Evolutionary conservation across 1,140 invertebrate species (phyloP), one percentile per base, ranked within the genome.

Genomic region (Bombus sylvicola): DNA sequence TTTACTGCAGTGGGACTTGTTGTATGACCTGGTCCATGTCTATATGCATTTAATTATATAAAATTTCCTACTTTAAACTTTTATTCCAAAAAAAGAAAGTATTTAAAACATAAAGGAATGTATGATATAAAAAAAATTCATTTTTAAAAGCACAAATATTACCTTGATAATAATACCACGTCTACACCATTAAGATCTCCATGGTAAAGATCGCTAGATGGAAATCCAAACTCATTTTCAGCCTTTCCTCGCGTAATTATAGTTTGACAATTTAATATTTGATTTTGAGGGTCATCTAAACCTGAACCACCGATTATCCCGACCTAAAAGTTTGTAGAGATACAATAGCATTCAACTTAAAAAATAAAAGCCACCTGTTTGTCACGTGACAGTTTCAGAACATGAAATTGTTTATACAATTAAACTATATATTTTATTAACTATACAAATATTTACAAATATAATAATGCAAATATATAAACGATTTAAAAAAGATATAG

Each of bases 251-350:
- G 75, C 73, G 83, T 88, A 41, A 92, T 89, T 90, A 97, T 96
- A 28, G 94, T 93, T 28, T 96, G 95, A 88, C 97, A 96, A 93
- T 97, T 96, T 72, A 99, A 95, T 80, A 99, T 96, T 87, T 98
- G 96, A 47, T 92, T 89, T 2, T 89, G 84, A 0, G 98, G 97
- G 93, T 99, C 97, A 91, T 98, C 98, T 37, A 99, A 95, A 1
- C 99, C 99, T 64, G 98, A 98, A 1, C 99, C 99, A 37, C 98
- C 98, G 94, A 99, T 99, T 66, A 99, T 99, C 80, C 98, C 99
- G 92, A 99, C 97, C 98, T 99, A 83, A 62, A 47, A 81, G 78
- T 68, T 41, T 57, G 41, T 22, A 80, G 43, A 39, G 69, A 57
- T 25, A n/a, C 0, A 39, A 37, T 4, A 41, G 13, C 18, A n/a